Percentiles rank a stretch among this genome's conserved stretches.
Conservation (phyloP, 2,797 vertebrate genomes). For the Pangasius macronema region DNA sequence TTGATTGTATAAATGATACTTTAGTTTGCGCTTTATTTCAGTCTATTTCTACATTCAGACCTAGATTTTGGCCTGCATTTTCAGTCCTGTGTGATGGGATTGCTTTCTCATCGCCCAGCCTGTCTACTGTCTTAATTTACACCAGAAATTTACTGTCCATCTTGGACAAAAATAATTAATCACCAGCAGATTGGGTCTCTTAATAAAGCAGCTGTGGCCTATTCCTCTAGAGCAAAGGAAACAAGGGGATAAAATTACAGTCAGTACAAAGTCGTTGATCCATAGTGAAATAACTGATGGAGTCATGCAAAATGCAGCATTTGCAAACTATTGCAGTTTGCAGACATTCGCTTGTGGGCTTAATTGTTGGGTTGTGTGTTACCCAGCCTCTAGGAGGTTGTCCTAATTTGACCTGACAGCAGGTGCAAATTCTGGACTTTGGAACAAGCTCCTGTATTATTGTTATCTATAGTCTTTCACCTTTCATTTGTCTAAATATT, state of each 20-base stretch:
- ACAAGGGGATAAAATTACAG: constrained; percentile 47
- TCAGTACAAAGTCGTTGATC: background rate
- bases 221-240: constrained; percentile 35
- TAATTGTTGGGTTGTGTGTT: constrained; percentile 40
- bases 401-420: constrained; percentile 41
- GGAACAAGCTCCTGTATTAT: constrained; percentile 30
- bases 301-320: constrained; percentile 24
- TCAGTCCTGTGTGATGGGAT: background rate
- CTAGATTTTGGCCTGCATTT: background rate
- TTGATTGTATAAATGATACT: no score
- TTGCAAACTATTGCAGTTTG: constrained; percentile 17
- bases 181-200: constrained; percentile 49
- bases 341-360: constrained; percentile 29
- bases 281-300: constrained; percentile 10
- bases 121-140: constrained; percentile 39
- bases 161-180: constrained; percentile 55
- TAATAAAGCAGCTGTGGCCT: constrained; percentile 57
- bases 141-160: constrained; percentile 40
- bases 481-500: constrained; percentile 46
- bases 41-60: background rate
- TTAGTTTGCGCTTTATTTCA: background rate
- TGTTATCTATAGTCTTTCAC: constrained; percentile 43
- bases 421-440: constrained; percentile 30
- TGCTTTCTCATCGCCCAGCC: constrained; percentile 24
- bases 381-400: background rate